phyloP scores from a whole-genome alignment of 2,888 invertebrate genomes.

The Cepaea hortensis region DNA sequence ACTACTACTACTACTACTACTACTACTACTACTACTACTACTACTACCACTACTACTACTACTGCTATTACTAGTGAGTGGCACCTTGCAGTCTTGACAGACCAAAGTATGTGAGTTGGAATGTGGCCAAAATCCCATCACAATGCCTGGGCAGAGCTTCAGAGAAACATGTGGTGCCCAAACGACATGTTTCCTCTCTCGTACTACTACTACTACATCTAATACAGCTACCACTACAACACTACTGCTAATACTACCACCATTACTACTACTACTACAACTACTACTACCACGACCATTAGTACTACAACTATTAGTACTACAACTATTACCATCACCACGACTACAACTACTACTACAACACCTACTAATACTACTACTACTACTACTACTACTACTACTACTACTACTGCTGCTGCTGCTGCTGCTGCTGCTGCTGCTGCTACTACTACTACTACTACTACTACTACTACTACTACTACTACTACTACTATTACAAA shows the following conservation, averaged over 20 bases:
- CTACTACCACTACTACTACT: slow-evolving; percentile 7
- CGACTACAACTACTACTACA: neutral
- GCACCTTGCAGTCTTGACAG: too few species aligned
- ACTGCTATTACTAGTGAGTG: neutral
- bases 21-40: neutral
- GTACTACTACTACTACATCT: neutral
- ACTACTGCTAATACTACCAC: neutral
- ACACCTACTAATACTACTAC: neutral
- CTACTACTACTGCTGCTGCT: neutral
- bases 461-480: slow-evolving; percentile 11
- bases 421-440: neutral
- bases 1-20: neutral
- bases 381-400: slow-evolving; percentile 8
- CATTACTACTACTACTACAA: neutral
- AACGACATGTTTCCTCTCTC: too few species aligned
- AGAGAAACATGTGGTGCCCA: too few species aligned
- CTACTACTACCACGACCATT: neutral
- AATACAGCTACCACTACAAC: neutral
- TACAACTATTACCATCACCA: neutral
- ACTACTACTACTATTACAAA: neutral
- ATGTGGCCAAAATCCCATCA: too few species aligned
- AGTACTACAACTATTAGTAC: neutral
- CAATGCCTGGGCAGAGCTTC: too few species aligned
- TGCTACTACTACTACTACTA: neutral
- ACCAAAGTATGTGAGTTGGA: too few species aligned